Evolutionary conservation across 2,888 invertebrate species (phyloP).

Genomic region (Gari tellinella): DNA sequence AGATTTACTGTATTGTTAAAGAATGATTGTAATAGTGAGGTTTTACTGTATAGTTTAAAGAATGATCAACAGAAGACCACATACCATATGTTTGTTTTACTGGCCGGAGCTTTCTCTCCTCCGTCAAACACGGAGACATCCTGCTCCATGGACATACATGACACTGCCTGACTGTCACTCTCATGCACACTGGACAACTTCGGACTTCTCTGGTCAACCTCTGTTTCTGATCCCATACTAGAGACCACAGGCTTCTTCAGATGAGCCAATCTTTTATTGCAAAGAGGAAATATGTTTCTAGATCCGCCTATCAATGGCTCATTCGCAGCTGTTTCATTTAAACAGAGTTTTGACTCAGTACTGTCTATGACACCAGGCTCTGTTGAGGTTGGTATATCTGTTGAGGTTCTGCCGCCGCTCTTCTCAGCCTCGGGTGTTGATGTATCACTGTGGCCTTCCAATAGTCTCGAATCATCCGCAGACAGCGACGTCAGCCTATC

Average conservation of each 20-base stretch:
- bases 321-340: constrained; percentile 2
- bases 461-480: constrained; percentile 40
- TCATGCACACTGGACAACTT: constrained; percentile 47
- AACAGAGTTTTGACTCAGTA: constrained; percentile 15
- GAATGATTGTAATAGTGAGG: no score
- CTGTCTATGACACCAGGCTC: background rate
- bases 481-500: constrained; percentile 44
- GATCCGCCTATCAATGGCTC: constrained; percentile 27
- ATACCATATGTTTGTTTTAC: no score
- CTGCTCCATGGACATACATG: background rate
- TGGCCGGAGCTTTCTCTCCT: no score
- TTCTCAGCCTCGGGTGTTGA: constrained; percentile 33
- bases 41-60: no score
- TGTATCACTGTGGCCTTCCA: constrained; percentile 43
- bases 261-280: constrained; percentile 25
- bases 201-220: constrained; percentile 9
- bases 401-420: background rate
- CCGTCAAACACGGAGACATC: constrained; percentile 30
- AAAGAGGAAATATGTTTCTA: constrained; percentile 3
- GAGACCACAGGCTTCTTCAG: constrained; percentile 38
- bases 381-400: background rate
- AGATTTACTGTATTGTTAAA: no score
- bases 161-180: background rate
- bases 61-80: no score
- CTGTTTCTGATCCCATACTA: constrained; percentile 45